These are phyloP conservation scores for Papio anubis DNA, from an alignment of 2,113 vertebrate species.

Conservation along the genomic window DNA sequence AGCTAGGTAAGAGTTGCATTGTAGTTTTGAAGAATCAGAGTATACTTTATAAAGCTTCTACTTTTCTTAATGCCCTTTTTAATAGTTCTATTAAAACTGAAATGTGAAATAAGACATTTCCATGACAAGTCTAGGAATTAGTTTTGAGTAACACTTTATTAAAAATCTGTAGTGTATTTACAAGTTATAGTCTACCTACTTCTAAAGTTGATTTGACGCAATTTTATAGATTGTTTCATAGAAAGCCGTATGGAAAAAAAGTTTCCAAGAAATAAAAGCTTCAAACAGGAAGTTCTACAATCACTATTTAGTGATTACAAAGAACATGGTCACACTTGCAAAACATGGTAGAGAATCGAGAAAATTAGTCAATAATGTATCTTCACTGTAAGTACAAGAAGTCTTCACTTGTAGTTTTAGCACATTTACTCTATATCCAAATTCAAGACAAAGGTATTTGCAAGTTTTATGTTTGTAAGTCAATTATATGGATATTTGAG, in stretches of 20 bases:
- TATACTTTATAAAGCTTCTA: not conserved
- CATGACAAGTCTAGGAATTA: not conserved
- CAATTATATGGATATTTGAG: not conserved
- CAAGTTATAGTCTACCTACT: not conserved
- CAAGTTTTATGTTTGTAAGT: not conserved
- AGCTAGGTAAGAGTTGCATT: not conserved
- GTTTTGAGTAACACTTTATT: conserved; percentile 41
- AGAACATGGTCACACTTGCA: not conserved
- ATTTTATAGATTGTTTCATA: conserved; percentile 9
- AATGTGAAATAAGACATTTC: conserved; percentile 35
- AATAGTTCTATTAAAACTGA: conserved; percentile 42
- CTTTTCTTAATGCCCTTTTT: conserved; percentile 21
- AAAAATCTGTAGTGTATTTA: not conserved
- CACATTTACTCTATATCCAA: too few species aligned
- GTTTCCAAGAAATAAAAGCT: conserved; percentile 47
- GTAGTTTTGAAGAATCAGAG: conserved; percentile 35
- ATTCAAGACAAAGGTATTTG: too few species aligned
- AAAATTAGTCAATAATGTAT: not conserved
- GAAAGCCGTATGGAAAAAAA: not conserved
- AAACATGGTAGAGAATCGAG: not conserved
- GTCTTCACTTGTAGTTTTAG: too few species aligned
- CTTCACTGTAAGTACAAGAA: not conserved
- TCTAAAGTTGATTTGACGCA: conserved; percentile 35
- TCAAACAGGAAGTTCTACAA: conserved; percentile 23
- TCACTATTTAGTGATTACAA: not conserved